Conservation (phyloP, 92 coral and sea anemone species). For the Zoanthus gigantus region DNA sequence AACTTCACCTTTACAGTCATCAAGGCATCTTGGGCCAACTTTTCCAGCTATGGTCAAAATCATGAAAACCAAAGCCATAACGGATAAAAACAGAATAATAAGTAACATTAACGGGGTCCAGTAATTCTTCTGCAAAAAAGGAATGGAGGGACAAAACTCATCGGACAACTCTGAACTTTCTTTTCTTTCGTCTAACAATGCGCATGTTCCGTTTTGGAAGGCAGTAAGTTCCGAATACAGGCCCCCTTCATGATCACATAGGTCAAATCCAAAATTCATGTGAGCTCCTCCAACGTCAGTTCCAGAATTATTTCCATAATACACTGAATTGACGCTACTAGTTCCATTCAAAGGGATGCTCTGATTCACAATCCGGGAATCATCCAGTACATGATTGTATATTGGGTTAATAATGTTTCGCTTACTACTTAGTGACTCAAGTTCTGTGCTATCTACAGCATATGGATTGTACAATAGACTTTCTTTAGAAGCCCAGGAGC, state of each 20-base stretch:
- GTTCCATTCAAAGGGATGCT: constrained; percentile 10
- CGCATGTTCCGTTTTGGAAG: background rate
- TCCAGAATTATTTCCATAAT: background rate
- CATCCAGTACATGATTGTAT: constrained; percentile 8
- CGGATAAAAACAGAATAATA: constrained; percentile 15
- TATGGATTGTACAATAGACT: constrained; percentile 37
- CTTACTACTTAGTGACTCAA: background rate
- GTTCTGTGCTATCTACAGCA: constrained; percentile 32
- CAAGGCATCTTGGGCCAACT: constrained; percentile 14
- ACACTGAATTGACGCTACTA: background rate
- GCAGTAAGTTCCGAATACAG: constrained; percentile 28
- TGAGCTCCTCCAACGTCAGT: background rate
- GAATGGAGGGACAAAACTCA: constrained; percentile 8
- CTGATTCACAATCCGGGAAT: background rate
- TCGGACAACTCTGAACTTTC: background rate
- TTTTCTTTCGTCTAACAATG: background rate
- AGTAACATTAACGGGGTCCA: constrained; percentile 3
- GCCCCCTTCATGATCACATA: background rate
- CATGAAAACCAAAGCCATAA: constrained; percentile 20
- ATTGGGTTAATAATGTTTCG: constrained; percentile 32
- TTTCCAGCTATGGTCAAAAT: constrained; percentile 38
- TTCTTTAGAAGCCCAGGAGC: constrained; percentile 29
- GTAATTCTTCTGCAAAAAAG: background rate
- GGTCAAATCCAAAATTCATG: constrained; percentile 1
- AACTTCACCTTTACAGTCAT: constrained; percentile 12